Base-by-base conservation (phyloP, 2,888 invertebrate genomes). In the Coleophora flavipennella region DNA sequence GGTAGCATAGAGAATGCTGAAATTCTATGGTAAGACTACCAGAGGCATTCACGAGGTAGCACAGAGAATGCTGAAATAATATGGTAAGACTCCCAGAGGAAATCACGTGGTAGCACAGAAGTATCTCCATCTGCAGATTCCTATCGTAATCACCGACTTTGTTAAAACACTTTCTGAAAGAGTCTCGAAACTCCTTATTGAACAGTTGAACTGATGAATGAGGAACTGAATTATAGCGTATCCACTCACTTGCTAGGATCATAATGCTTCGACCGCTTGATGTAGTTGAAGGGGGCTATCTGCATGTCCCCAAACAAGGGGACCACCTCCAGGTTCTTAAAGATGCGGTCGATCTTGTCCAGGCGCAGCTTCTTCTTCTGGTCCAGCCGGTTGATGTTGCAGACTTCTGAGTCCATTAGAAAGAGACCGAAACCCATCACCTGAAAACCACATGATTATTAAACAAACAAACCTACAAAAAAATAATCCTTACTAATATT, bases 261-360 rank as follows among this genome's bases (percentile, higher is more conserved):
- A 63, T 94, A 98, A 67, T 96, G 95, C 53, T 95, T 95, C 40
- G 95, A 96, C 13, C 96, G 87, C 69, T 95, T 96, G 48, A 99
- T 96, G 64, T 99, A 99, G 67, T 97, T 96, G 71, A 99, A 99
- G 0, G 99, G 99, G 0, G 97, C 97, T 39, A 99, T 98, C 79
- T 99, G 98, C 99, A 99, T 99, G 57, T 99, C 99, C 0, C 99
- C 99, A 70, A 98, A 99, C 1, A 99, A 77, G 0, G 97, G 97
- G 0, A 97, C 97, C 39, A 97, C 97, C 75, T 97, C 97, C 47
- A 97, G 71, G 62, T 96, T 95, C 90, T 91, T 65, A 59, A 99
- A 98, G 45, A 99, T 98, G 53, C 95, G 89, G 75, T 99, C 99
- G 48, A 99, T 96, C 50, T 95, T 91, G 59, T 95, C 94, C 35